Conservation (phyloP, 2,888 invertebrate species). For the Campoletis raptor region DNA sequence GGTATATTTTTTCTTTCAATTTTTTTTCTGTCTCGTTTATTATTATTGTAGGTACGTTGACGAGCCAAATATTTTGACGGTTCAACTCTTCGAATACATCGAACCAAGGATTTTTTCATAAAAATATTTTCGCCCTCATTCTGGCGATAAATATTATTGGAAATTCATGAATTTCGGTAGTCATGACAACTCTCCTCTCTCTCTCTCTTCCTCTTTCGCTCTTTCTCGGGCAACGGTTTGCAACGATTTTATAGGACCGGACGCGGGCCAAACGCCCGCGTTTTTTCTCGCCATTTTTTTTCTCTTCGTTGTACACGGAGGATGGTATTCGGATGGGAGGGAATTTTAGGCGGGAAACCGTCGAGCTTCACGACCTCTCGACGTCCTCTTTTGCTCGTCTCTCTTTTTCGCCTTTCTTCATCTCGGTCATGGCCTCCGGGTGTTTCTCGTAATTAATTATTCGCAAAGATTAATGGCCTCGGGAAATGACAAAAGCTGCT, state of each 20-base stretch:
- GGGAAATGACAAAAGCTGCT: conserved; percentile 24
- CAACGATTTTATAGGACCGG: conserved; percentile 41
- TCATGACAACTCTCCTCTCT: not conserved
- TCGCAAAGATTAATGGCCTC: conserved; percentile 52
- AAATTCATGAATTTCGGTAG: conserved; percentile 1
- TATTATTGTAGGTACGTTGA: not conserved
- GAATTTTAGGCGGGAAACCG: conserved; percentile 72
- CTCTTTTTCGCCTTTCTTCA: conserved; percentile 34
- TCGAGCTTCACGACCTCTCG: conserved; percentile 42
- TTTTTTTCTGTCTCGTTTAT: conserved; percentile 18
- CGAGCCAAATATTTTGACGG: conserved; percentile 24
- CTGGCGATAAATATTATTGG: not conserved
- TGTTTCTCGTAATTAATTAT: conserved; percentile 55
- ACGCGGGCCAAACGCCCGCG: conserved; percentile 32
- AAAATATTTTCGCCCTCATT: not conserved
- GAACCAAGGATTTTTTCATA: not conserved
- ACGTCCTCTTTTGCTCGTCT: conserved; percentile 26
- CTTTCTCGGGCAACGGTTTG: conserved; percentile 60
- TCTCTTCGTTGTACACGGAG: conserved; percentile 24
- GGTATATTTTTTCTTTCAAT: conserved; percentile 23
- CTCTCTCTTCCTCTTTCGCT: not conserved
- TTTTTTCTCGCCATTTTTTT: conserved; percentile 55
- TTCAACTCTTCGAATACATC: not conserved
- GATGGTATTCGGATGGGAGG: conserved; percentile 60
- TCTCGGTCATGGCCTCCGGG: conserved; percentile 17